A percentile compares a stretch with the other conserved stretches of the same genome.
phyloP scores from a whole-genome alignment of 2,797 vertebrate genomes.

The Betta splendens region DNA sequence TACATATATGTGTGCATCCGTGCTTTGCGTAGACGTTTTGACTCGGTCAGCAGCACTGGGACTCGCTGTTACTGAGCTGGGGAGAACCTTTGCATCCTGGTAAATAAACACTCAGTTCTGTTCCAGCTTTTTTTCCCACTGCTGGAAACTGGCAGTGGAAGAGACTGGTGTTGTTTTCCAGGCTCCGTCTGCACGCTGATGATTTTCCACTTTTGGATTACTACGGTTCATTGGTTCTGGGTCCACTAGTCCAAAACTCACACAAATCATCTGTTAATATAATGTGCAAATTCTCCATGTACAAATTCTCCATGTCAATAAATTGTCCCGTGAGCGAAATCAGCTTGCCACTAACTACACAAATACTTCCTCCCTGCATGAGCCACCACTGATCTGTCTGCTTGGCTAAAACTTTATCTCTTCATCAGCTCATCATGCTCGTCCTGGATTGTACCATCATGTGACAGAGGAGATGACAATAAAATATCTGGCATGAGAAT shows the following conservation, averaged over 20 bases:
- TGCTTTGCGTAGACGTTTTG: conserved; percentile 15
- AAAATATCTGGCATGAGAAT: conserved; percentile 60
- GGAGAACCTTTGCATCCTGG: conserved; percentile 9
- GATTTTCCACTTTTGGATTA: neutral
- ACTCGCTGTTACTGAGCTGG: conserved; percentile 15
- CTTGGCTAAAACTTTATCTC: conserved; percentile 37
- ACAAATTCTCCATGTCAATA: too few relatives aligned
- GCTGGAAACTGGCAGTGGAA: conserved; percentile 15
- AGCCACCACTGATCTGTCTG: conserved; percentile 24
- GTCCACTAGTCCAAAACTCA: neutral
- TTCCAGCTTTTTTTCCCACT: neutral
- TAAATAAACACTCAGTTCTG: conserved; percentile 13
- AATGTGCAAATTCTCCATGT: too few relatives aligned
- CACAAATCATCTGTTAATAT: too few relatives aligned
- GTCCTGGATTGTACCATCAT: conserved; percentile 35
- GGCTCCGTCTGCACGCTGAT: conserved; percentile 4
- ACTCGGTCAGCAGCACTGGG: conserved; percentile 12
- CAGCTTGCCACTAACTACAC: conserved; percentile 28
- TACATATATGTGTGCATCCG: neutral
- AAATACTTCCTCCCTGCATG: conserved; percentile 59
- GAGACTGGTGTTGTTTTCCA: conserved; percentile 7
- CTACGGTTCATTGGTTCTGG: neutral
- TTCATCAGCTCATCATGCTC: conserved; percentile 53
- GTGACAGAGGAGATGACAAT: conserved; percentile 22
- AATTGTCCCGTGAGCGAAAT: conserved; percentile 51